These are phyloP conservation scores for Philypnodon macrostomus DNA, from an alignment of 2,797 vertebrate genomes.

Conservation along the genomic window DNA sequence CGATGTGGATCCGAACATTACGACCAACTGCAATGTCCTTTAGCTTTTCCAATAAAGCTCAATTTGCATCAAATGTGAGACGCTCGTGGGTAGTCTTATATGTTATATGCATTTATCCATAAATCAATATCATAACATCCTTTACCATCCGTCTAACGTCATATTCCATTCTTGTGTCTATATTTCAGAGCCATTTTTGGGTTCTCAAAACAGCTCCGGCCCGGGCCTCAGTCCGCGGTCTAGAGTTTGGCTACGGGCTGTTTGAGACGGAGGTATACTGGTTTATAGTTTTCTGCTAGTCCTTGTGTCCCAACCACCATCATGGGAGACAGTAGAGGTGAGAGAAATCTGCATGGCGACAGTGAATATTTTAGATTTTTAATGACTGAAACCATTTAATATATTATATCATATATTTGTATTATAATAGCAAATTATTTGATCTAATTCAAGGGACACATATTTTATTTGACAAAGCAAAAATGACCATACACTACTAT, in stretches of 20 bases:
- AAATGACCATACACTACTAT: no score
- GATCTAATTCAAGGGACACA: no score
- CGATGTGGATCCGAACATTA: constrained; percentile 22
- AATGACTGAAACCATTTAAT: no score
- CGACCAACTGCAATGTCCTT: constrained; percentile 14
- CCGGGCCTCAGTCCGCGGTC: constrained; percentile 81
- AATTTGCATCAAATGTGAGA: no score
- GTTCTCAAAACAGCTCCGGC: constrained; percentile 64
- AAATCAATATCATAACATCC: no score
- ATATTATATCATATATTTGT: no score
- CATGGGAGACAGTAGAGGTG: constrained; percentile 83
- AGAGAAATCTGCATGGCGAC: constrained; percentile 25
- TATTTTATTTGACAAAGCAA: no score
- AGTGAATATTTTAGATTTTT: background rate
- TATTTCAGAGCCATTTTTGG: constrained; percentile 74
- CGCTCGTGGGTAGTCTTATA: no score
- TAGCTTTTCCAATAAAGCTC: no score
- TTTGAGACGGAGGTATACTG: constrained; percentile 40
- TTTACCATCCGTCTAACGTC: constrained; percentile 8
- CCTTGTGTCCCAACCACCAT: constrained; percentile 37
- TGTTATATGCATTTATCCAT: no score
- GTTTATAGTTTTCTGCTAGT: constrained; percentile 31
- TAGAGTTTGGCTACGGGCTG: constrained; percentile 68
- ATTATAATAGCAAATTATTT: no score
- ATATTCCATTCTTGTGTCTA: constrained; percentile 37